Evolutionary conservation across 2,888 invertebrate genomes (phyloP).

Genomic region (Leptura quadrifasciata): DNA sequence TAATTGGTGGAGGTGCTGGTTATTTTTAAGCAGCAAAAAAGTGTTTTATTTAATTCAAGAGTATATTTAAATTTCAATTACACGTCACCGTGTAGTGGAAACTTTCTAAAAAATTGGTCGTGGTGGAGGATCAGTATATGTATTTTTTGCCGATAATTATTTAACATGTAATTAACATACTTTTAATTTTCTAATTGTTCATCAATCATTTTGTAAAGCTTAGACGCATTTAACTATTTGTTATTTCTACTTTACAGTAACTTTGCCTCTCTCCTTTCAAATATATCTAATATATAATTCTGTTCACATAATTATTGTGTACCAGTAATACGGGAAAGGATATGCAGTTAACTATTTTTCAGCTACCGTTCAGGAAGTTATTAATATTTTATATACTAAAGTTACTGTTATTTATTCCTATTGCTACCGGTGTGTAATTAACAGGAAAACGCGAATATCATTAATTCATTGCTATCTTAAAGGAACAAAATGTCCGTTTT

Average conservation of each 20-base stretch:
- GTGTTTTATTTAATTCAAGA: background rate
- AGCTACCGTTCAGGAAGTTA: slow-evolving; percentile 14
- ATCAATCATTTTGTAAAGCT: too few relatives aligned
- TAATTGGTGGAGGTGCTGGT: slow-evolving; percentile 16
- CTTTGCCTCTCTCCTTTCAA: background rate
- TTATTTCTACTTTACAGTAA: background rate
- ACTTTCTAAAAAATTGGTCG: background rate
- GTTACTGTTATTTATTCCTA: slow-evolving; percentile 23
- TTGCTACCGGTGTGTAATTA: background rate
- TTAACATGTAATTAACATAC: too few relatives aligned
- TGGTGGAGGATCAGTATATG: background rate
- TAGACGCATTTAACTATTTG: too few relatives aligned
- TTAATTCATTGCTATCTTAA: background rate
- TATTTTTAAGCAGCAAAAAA: background rate
- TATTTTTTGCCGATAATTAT: background rate
- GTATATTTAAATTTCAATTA: background rate
- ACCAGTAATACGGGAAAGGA: slow-evolving; percentile 10
- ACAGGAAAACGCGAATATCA: background rate
- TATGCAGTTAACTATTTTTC: slow-evolving; percentile 15
- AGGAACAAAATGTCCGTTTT: background rate
- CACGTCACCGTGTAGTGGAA: background rate
- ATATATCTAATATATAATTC: background rate
- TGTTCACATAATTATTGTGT: background rate
- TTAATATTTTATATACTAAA: slow-evolving; percentile 24
- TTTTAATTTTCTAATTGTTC: too few relatives aligned